Evolutionary conservation across 2,797 vertebrate genomes (phyloP), one percentile per base, ranked within the genome.

Genomic region (Siniperca undulata): DNA sequence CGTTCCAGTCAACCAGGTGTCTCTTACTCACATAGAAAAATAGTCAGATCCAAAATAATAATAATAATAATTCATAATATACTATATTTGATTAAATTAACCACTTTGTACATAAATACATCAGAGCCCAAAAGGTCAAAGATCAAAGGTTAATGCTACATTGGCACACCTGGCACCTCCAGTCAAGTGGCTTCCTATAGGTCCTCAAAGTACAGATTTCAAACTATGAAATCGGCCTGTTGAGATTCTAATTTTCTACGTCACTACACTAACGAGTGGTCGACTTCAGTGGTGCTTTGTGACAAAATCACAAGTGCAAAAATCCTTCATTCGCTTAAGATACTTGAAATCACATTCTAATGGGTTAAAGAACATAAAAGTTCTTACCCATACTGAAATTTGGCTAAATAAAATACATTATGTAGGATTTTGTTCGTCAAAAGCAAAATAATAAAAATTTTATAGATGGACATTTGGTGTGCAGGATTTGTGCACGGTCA

Each of bases 11-110:
- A 82, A 90, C 82, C 94, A 95, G 95, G 94, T 77, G 85, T 91
- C 87, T 86, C 82, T 86, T 66, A 68, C 86, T 90, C 88, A 82
- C 87, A 92, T 96, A 96, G 86, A 96, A 96, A 95, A 96, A 95
- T 94, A 95, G 83, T 91, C 85, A 68, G 85, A 92, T 91, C 82
- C 70, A 93, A 94, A 94, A 91, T 82, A 93, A 93, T 76, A 93
- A 88, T 62, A 91, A 88, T 70, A 90, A 92, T 78, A 93, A 93
- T 93, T 93, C 85, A 95, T 87, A 89, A 93, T 93, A 95, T 92
- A 94, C 91, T 94, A 94, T 94, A 92, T 95, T 89, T 92, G 82
- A 93, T 95, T 95, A 95, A 95, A 95, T 95, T 95, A 95, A 95
- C 92, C 90, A 89, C 86, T 95, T 94, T 94, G 78, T 95, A 95